Percentiles rank a stretch among this genome's conserved stretches.
phyloP scores from a whole-genome alignment of 2,113 vertebrate genomes.

The Zosterops borbonicus region DNA sequence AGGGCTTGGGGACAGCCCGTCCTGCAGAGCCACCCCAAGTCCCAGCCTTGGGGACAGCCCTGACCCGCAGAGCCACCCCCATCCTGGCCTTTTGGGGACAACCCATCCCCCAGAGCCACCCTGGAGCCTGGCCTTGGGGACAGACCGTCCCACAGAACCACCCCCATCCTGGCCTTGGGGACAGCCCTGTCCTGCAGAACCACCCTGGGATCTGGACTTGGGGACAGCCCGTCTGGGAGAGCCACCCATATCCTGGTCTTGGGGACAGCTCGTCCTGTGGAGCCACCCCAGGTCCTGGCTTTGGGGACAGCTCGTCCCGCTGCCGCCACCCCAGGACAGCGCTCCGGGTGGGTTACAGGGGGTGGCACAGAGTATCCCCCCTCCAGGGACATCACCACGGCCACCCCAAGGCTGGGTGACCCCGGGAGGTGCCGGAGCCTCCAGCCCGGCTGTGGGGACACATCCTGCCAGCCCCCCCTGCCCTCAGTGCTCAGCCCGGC shows the following conservation, averaged over 20 bases:
- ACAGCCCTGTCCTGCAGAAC: neutral
- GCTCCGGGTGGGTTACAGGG: accelerated
- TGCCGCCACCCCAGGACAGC: neutral
- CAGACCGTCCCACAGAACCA: too few relatives aligned
- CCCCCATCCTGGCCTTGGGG: too few relatives aligned
- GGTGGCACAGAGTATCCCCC: neutral
- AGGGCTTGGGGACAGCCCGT: too few relatives aligned
- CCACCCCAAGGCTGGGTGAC: neutral
- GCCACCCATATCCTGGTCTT: too few relatives aligned
- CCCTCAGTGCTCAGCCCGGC: neutral
- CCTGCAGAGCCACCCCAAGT: accelerated
- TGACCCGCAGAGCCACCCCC: too few relatives aligned
- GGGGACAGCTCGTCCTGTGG: neutral
- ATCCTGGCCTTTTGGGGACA: too few relatives aligned
- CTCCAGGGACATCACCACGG: neutral
- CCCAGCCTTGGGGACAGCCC: neutral
- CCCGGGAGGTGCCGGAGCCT: neutral
- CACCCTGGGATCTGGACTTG: neutral
- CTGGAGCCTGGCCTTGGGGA: too few relatives aligned
- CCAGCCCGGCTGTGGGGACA: accelerated
- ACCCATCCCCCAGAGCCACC: too few relatives aligned
- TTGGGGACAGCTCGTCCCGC: accelerated
- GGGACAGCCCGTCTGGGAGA: too few relatives aligned
- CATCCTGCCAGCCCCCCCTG: neutral
- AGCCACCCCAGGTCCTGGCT: accelerated